phyloP scores from a whole-genome alignment of 2,113 vertebrate genomes.

The Nycticorax nycticorax region DNA sequence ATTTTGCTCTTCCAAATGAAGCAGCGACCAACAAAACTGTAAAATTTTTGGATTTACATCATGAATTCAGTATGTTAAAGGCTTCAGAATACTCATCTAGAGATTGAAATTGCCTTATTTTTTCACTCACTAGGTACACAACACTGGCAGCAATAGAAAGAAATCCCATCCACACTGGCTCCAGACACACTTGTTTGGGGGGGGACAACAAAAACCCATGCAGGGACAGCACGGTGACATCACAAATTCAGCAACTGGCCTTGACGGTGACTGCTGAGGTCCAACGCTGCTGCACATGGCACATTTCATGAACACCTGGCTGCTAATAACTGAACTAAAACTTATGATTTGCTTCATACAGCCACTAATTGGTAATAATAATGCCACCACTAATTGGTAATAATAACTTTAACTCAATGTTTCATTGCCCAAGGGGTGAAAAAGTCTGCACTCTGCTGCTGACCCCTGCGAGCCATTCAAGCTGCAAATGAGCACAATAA shows the following conservation, averaged over 20 bases:
- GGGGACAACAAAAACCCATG: not conserved
- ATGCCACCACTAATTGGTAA: slow-evolving; percentile 46
- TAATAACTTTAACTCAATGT: slow-evolving; percentile 51
- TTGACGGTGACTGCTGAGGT: fast-evolving
- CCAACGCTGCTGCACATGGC: not conserved
- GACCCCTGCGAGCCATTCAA: not conserved
- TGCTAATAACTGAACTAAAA: slow-evolving; percentile 35
- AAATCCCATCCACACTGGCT: not conserved
- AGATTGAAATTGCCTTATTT: not conserved
- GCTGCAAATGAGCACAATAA: slow-evolving; percentile 11
- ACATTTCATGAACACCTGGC: slow-evolving; percentile 23
- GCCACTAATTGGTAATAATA: slow-evolving; percentile 58
- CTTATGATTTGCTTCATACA: slow-evolving; percentile 50
- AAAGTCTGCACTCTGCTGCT: not conserved
- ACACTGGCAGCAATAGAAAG: not conserved
- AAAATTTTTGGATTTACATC: not conserved
- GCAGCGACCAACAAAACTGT: not conserved
- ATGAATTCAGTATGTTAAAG: not conserved
- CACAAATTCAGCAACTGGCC: not conserved
- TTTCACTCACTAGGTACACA: not conserved
- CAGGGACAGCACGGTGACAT: not conserved
- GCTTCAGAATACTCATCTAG: not conserved
- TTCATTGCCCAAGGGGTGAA: slow-evolving; percentile 51
- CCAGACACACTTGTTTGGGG: not conserved
- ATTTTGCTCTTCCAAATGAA: not conserved